Evolutionary conservation across 2,797 vertebrate genomes (phyloP).

Genomic region (Phataginus tetradactyla): DNA sequence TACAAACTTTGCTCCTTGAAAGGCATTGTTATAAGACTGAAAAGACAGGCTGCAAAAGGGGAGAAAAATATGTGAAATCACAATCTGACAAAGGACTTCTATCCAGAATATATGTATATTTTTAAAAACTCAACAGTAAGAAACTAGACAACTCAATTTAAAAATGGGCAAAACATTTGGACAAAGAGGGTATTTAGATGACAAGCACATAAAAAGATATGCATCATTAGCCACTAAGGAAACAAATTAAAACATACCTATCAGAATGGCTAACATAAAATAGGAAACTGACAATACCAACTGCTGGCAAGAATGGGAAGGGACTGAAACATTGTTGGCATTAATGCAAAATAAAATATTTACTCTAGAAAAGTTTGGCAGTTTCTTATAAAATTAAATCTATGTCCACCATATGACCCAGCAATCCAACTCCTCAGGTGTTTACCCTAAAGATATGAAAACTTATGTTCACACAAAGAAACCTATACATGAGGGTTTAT

Average conservation of each 20-base stretch:
- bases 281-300: background rate
- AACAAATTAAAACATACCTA: conserved; percentile 24
- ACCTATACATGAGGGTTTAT: background rate
- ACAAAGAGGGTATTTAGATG: background rate
- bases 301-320: background rate
- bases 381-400: background rate
- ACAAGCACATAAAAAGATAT: background rate
- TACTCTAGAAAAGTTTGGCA: background rate
- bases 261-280: background rate
- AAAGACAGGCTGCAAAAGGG: background rate
- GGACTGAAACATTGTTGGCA: background rate
- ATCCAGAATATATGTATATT: background rate
- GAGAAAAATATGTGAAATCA: background rate
- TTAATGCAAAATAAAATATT: background rate
- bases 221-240: background rate
- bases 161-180: background rate
- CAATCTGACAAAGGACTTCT: background rate
- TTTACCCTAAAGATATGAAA: conserved; percentile 43
- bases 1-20: background rate
- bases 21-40: background rate
- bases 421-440: background rate
- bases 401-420: background rate
- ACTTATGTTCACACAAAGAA: background rate
- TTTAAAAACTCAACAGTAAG: background rate
- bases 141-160: background rate